Evolutionary conservation across 2,888 invertebrate species (phyloP), one percentile per base, ranked within the genome.

Genomic region (Spatulosminthurus flaviceps): DNA sequence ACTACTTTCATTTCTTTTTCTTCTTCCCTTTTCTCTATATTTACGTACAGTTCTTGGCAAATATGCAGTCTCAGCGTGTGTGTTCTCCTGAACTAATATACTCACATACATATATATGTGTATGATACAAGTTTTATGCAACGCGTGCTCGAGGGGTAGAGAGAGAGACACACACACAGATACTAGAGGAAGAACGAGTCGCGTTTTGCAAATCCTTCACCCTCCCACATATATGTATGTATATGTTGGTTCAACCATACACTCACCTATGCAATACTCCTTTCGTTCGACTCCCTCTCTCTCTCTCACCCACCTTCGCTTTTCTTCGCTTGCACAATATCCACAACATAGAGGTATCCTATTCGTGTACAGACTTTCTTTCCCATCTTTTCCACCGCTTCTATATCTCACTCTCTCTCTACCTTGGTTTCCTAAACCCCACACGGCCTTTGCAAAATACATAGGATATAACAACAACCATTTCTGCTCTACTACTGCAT

Each of bases 181-280:
- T 4, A 60, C 7, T 2, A 21, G 60, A 60, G 60, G 2, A 7
- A 21, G 60, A 60, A 60, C 60, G 21, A 60, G 60, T 60, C 60
- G 60, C 4, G 60, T 60, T 60, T 60, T 60, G 60, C 60, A 60
- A 60, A 60, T 60, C 60, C 60, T 60, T 16, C 19, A 60, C 21
- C 60, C 60, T 60, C 60, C 60, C 60, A 60, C 60, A 21, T 9
- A 4, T 34, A 34, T 34, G 9, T 34, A 9, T 34, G 9, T 34
- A 7, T 34, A 34, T 34, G 34, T 34, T 4, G 5, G 5, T 34
- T 34, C 5, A 21, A 21, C 60, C 60, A 60, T 2, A 4, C 16
- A 21, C n/a, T 60, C 19, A 21, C 60, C 60, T 60, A 9, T 43
- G 43, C 11, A 43, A 13, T 9, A 21, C 19, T 60, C 60, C 60